Percentiles rank a stretch among this genome's conserved stretches.
These are phyloP conservation scores for Rattus rattus DNA, from an alignment of 2,113 vertebrate species.

Conservation along the genomic window DNA sequence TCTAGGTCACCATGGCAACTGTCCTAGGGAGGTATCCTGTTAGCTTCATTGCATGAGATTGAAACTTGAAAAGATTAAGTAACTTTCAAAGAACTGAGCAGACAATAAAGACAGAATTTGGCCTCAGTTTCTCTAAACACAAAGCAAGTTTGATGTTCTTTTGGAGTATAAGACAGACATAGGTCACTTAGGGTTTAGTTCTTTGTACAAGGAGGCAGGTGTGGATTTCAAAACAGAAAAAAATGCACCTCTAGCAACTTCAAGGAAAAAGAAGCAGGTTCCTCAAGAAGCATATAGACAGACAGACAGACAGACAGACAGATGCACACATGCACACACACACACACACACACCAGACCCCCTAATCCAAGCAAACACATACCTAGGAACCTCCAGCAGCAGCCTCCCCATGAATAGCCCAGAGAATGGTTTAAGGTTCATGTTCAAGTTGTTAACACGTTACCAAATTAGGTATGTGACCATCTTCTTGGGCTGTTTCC, in stretches of 20 bases:
- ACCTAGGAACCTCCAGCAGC: accelerated
- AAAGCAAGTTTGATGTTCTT: background rate
- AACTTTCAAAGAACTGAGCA: background rate
- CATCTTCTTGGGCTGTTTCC: background rate
- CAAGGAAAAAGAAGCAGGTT: background rate
- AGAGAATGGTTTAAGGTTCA: background rate
- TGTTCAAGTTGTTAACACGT: background rate
- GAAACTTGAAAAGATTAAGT: background rate
- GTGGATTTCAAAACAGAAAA: background rate
- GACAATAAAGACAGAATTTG: background rate
- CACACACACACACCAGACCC: no score
- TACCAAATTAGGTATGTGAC: background rate
- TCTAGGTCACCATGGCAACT: background rate
- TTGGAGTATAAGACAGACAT: background rate
- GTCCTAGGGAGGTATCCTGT: background rate
- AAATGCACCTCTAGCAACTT: background rate
- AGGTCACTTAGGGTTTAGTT: background rate
- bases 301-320: background rate
- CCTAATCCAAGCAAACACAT: background rate
- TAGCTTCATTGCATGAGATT: background rate
- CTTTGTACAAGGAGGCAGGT: background rate
- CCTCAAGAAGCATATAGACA: background rate
- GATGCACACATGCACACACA: background rate
- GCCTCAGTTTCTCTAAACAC: background rate
- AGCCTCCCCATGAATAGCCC: background rate